Base-by-base conservation (phyloP, 2,113 vertebrate species). In the Myotis davidii region DNA sequence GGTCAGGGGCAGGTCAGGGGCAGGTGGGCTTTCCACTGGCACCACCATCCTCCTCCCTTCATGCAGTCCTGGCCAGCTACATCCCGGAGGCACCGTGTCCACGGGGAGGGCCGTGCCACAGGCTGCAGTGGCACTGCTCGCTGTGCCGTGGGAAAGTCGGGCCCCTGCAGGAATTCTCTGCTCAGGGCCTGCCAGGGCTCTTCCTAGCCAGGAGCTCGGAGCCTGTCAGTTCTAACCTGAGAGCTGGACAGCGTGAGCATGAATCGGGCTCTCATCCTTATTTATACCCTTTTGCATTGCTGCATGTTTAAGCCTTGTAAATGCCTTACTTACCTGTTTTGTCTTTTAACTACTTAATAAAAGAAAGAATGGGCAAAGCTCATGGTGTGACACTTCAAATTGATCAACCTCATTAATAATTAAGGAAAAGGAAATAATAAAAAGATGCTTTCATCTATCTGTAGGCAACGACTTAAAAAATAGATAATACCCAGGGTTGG, bases 131-230 rank as follows among this genome's bases (percentile, higher is more conserved):
- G 10, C 2, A 34, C 23, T 4, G 34, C 72, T 61, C 13, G 42
- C 83, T 79, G 29, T 9, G 64, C 4, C 0, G 14, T 6, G 50
- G 59, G n/a, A 25, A 39, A 29, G 32, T 29, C 20, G 0, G 32
- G 12, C 18, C 32, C 37, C 3, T 0, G 34, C 7, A 2, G 16
- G 56, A 21, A 65, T 20, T 84, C 37, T 32, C 52, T 29, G 48
- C 34, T 6, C 34, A 27, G 23, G 20, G 37, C 32, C 16, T 1
- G 12, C 23, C 32, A 10, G 42, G 27, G 12, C 7, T 50, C 52
- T 45, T 64, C 27, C 29, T 34, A 48, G 42, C 12, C 21, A 4
- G 21, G 59, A 3, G 0, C 20, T 39, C 5, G 0, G 4, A 4
- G 17, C 16, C 9, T 20, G 5, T 34, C 27, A 5, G 13, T 21